Conservation (phyloP, 2,797 vertebrate genomes). For the Liparis tanakae region DNA sequence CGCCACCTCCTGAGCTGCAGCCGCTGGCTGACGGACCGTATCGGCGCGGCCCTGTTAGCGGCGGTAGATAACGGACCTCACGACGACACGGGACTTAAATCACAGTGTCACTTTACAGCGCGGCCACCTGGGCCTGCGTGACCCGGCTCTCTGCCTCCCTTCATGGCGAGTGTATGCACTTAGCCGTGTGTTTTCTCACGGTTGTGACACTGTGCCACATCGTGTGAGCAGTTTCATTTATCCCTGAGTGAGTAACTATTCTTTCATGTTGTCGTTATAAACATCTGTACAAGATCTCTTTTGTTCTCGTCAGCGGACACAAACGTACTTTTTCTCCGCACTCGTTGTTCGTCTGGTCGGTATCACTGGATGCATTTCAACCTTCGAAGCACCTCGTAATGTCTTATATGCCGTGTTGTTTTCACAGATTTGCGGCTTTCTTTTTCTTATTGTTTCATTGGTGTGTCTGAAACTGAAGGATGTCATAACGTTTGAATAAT, state of each 20-base stretch:
- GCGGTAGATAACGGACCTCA: slow-evolving; percentile 67
- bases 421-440: neutral
- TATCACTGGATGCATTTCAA: neutral
- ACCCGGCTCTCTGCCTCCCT: slow-evolving; percentile 54
- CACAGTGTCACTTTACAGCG: slow-evolving; percentile 75
- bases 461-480: neutral
- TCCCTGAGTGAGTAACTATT: slow-evolving; percentile 6
- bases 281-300: neutral
- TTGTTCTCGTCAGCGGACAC: slow-evolving; percentile 1
- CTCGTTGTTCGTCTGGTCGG: neutral
- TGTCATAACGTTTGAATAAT: no score
- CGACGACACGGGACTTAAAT: slow-evolving; percentile 74
- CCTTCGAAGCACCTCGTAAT: neutral
- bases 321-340: neutral
- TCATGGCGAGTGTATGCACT: neutral
- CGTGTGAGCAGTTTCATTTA: slow-evolving; percentile 19
- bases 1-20: slow-evolving; percentile 55
- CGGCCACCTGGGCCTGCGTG: slow-evolving; percentile 65
- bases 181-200: slow-evolving; percentile 1
- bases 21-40: slow-evolving; percentile 58
- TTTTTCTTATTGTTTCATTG: neutral
- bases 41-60: slow-evolving; percentile 58
- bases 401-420: neutral
- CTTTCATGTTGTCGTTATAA: slow-evolving; percentile 1
- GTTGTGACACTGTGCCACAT: slow-evolving; percentile 1